Conservation (phyloP, 2,113 vertebrate genomes). For the Oplegnathus fasciatus region DNA sequence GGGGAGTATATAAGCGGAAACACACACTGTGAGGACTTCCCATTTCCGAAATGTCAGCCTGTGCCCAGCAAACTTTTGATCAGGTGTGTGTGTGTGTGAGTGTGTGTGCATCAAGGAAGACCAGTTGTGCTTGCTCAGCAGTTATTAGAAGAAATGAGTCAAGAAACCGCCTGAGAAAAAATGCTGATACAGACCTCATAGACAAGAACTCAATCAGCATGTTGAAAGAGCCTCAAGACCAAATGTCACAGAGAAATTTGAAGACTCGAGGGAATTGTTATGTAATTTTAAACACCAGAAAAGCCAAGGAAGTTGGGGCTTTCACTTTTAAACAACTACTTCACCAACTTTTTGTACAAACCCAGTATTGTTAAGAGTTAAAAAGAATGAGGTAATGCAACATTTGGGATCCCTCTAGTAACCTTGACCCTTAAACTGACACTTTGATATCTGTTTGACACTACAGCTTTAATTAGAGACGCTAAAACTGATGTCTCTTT, state of each 20-base stretch:
- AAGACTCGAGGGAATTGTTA: background rate
- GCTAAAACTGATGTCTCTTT: background rate
- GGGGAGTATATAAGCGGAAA: conserved; percentile 49
- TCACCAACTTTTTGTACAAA: background rate
- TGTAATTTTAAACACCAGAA: background rate
- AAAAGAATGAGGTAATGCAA: background rate
- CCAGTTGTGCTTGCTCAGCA: conserved; percentile 60
- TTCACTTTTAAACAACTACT: background rate
- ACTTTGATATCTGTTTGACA: background rate
- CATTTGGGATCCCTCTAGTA: background rate
- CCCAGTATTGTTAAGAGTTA: background rate
- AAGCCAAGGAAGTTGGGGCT: background rate
- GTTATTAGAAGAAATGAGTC: conserved; percentile 28
- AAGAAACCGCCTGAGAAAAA: conserved; percentile 10
- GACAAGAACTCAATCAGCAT: conserved; percentile 27
- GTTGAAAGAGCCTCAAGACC: background rate
- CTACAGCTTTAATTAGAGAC: background rate
- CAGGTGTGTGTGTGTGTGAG: conserved; percentile 41
- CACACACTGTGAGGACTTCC: conserved; percentile 72
- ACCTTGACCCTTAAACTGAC: background rate
- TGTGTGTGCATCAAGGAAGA: conserved; percentile 12
- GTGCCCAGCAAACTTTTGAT: conserved; percentile 54
- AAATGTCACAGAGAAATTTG: background rate
- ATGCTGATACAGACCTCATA: conserved; percentile 40
- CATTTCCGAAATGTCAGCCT: conserved; percentile 55